phyloP scores from a whole-genome alignment of 1,140 invertebrate genomes.

The Cotesia vestalis region DNA sequence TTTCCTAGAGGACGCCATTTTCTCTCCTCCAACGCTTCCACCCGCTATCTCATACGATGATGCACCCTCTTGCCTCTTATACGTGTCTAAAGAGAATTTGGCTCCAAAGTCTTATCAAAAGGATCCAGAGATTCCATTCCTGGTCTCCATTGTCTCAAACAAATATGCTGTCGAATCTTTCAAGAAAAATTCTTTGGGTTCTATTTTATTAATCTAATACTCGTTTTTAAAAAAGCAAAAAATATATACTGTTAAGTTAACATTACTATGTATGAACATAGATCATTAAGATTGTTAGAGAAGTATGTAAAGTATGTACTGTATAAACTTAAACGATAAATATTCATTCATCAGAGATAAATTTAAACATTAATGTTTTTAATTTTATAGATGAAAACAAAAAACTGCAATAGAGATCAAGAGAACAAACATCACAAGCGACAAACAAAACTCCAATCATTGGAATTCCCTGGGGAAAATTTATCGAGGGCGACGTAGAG shows the following conservation, averaged over 20 bases:
- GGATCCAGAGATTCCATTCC: slow-evolving; percentile 46
- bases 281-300: no score
- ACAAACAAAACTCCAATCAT: slow-evolving; percentile 2
- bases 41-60: background rate
- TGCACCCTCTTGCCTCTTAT: slow-evolving; percentile 37
- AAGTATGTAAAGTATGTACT: no score
- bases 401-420: no score
- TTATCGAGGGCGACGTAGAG: slow-evolving; percentile 15
- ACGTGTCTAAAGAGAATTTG: slow-evolving; percentile 27
- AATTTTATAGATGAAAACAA: no score
- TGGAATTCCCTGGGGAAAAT: slow-evolving; percentile 14
- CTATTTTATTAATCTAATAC: background rate
- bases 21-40: slow-evolving; percentile 50
- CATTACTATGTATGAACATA: no score
- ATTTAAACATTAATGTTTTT: no score
- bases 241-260: no score
- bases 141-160: slow-evolving; percentile 29
- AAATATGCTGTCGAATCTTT: background rate
- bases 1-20: slow-evolving; percentile 63
- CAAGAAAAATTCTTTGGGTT: background rate
- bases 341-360: no score
- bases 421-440: slow-evolving; percentile 29
- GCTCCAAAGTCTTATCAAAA: slow-evolving; percentile 51
- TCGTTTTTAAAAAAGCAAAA: background rate
- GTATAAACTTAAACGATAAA: no score